These are phyloP conservation scores for Andrena praecox DNA, from an alignment of 2,888 invertebrate genomes.

Conservation along the genomic window DNA sequence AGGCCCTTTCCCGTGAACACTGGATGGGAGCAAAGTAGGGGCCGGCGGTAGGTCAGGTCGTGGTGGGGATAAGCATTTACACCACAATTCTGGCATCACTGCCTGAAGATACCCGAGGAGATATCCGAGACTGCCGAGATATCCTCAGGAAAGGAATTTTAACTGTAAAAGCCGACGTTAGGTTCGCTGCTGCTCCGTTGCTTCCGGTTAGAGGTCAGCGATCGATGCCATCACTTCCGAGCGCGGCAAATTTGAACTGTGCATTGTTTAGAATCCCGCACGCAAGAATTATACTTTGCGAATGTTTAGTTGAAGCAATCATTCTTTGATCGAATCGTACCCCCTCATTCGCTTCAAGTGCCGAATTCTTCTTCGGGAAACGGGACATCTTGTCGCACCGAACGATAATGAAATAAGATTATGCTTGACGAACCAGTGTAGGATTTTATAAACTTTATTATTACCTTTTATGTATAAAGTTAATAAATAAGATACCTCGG, in stretches of 20 bases:
- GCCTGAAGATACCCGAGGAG: conserved; percentile 61
- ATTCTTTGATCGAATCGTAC: no score
- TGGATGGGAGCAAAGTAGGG: no score
- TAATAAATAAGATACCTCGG: conserved; percentile 32
- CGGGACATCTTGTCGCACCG: no score
- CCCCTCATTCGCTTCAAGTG: no score
- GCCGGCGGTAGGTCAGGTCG: no score
- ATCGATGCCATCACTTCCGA: conserved; percentile 63
- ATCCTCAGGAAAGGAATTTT: conserved; percentile 72
- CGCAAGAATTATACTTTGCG: neutral
- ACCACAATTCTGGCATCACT: conserved; percentile 58
- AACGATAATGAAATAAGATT: no score
- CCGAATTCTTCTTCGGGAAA: no score
- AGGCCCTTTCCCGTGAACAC: no score
- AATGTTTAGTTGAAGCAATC: neutral
- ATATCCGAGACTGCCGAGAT: no score
- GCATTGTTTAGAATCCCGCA: neutral
- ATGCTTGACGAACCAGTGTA: neutral
- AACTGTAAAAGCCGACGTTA: conserved; percentile 76
- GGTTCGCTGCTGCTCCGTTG: conserved; percentile 61
- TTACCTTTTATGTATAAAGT: conserved; percentile 33
- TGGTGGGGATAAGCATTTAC: no score
- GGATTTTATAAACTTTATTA: conserved; percentile 34
- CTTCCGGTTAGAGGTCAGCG: conserved; percentile 58
- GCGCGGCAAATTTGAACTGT: conserved; percentile 40